Percentiles rank a stretch among this genome's conserved stretches.
phyloP scores from a whole-genome alignment of 2,797 vertebrate genomes.

The Poeciliopsis turneri region DNA sequence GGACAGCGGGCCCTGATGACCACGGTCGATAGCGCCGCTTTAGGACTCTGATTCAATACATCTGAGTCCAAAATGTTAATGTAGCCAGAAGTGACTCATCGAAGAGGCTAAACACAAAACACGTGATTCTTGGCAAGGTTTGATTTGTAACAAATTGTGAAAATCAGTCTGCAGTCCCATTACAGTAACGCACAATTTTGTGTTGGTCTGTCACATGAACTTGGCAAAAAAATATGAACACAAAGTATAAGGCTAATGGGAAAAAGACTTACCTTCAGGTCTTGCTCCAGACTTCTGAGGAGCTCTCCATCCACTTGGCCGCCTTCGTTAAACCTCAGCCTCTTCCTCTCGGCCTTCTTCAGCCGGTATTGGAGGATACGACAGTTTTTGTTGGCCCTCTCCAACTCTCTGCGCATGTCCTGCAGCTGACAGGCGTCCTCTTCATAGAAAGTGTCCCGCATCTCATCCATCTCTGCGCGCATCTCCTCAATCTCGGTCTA shows the following conservation, averaged over 20 bases:
- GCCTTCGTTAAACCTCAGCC: slow-evolving; percentile 89
- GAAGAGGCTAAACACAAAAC: background rate
- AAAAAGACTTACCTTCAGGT: slow-evolving; percentile 87
- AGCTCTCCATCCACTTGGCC: slow-evolving; percentile 96
- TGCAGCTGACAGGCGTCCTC: slow-evolving; percentile 98
- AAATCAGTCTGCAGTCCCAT: background rate
- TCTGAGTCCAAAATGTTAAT: background rate
- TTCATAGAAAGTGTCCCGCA: slow-evolving; percentile 98
- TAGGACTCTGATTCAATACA: background rate
- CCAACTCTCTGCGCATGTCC: slow-evolving; percentile 97
- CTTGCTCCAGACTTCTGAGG: slow-evolving; percentile 95
- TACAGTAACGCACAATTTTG: background rate
- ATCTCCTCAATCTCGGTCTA: slow-evolving; percentile 96
- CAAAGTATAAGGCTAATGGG: background rate
- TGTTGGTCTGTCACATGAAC: background rate
- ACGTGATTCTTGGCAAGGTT: background rate
- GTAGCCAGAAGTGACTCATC: background rate
- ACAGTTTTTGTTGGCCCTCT: slow-evolving; percentile 98
- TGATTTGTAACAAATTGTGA: background rate
- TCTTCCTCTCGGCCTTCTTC: slow-evolving; percentile 95
- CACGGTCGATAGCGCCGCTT: background rate
- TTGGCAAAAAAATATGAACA: background rate
- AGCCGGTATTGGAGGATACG: slow-evolving; percentile 97
- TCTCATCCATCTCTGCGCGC: slow-evolving; percentile 98
- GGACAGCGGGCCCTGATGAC: background rate